Evolutionary conservation across 2,113 vertebrate genomes (phyloP).

Genomic region (Hippolais icterina): DNA sequence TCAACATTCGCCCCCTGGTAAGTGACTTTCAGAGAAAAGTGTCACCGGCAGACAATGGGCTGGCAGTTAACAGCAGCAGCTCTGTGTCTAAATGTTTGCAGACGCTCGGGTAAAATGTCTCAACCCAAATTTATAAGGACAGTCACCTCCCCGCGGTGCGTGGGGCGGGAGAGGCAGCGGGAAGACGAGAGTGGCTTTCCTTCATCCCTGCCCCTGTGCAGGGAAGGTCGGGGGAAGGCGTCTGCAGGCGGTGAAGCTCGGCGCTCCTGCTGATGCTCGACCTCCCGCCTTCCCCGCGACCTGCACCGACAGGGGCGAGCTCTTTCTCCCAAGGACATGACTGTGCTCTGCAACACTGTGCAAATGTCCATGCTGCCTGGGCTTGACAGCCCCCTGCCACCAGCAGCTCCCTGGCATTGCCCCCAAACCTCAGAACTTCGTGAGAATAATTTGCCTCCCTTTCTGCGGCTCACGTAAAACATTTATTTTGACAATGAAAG

Average conservation of each 20-base stretch:
- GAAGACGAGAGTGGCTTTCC: background rate
- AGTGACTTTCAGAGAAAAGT: conserved; percentile 71
- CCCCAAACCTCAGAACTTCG: background rate
- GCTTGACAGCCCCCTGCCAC: background rate
- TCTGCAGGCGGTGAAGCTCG: background rate
- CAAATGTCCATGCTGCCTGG: rapidly evolving
- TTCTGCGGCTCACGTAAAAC: background rate
- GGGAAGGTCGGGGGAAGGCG: background rate
- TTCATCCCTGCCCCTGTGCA: background rate
- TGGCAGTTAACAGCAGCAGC: conserved; percentile 64
- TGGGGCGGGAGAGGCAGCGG: background rate
- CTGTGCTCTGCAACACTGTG: background rate
- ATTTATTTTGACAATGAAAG: conserved; percentile 24
- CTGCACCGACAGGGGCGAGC: rapidly evolving
- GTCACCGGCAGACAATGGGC: conserved; percentile 74
- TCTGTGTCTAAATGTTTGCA: conserved; percentile 75
- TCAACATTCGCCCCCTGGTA: conserved; percentile 52
- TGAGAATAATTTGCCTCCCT: background rate
- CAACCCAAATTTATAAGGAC: conserved; percentile 69
- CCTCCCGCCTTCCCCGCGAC: background rate
- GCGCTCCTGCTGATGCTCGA: background rate
- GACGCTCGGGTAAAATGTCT: conserved; percentile 66
- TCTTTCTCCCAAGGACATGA: rapidly evolving
- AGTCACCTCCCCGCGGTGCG: background rate
- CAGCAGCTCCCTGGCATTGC: background rate